A percentile compares a stretch with the other conserved stretches of the same genome.
These are phyloP conservation scores for Heteronetta atricapilla DNA, from an alignment of 2,113 vertebrate species.

Conservation along the genomic window DNA sequence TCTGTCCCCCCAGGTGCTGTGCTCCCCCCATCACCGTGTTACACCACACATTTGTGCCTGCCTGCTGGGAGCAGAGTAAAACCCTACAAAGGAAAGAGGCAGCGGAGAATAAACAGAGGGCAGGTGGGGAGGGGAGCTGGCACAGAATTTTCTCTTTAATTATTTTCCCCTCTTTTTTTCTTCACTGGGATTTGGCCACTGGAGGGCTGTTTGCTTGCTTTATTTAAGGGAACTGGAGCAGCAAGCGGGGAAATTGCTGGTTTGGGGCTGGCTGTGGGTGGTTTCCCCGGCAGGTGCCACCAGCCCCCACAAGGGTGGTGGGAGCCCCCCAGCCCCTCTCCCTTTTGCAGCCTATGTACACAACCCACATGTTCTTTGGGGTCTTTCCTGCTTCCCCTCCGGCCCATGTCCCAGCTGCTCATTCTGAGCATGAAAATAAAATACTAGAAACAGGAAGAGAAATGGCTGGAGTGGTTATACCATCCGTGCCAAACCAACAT, in stretches of 20 bases:
- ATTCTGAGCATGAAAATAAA: not conserved
- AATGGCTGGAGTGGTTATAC: not conserved
- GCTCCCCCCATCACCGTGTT: not conserved
- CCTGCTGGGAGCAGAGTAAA: slow-evolving; percentile 61
- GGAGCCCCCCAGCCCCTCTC: not conserved
- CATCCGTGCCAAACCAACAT: not conserved
- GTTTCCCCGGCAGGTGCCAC: accelerated
- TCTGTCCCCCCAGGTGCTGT: not conserved
- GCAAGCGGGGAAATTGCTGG: not conserved
- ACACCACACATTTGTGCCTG: slow-evolving; percentile 56
- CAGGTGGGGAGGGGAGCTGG: not conserved
- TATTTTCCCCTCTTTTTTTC: not conserved
- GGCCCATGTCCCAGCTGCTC: not conserved
- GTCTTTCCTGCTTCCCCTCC: too few species aligned
- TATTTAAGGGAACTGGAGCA: not conserved
- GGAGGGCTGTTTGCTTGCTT: not conserved
- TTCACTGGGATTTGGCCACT: not conserved
- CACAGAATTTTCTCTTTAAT: not conserved
- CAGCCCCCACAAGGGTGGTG: not conserved
- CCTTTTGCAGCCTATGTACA: not conserved
- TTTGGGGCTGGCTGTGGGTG: not conserved
- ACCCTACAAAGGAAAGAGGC: not conserved
- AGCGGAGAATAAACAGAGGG: not conserved
- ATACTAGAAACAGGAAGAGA: not conserved
- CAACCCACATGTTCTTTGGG: not conserved